Base-by-base conservation (phyloP, 2,113 vertebrate species). In the Theristicus caerulescens region DNA sequence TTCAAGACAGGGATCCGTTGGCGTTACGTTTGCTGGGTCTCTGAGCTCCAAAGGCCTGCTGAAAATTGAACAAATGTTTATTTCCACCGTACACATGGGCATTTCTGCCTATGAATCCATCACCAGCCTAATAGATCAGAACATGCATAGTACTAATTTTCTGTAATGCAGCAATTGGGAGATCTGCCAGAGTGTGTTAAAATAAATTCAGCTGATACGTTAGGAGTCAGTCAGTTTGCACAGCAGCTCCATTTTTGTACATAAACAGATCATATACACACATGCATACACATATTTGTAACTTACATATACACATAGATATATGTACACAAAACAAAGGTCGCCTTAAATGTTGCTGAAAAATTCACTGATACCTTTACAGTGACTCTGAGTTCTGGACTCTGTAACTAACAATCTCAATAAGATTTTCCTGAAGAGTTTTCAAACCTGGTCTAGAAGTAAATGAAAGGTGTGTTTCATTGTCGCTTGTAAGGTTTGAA, bases 41-140 rank as follows among this genome's bases (percentile, higher is more conserved):
- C 69, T 81, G 66, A 87, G 61, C 72, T 71, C 88, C 94, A 95
- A 97, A 92, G 69, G 72, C 69, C 8, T 2, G 36, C 72, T 77
- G 78, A 52, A 95, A 96, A 96, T 42, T 32, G 81, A 94, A 47
- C 61, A 91, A 83, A 66, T 46, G 7, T 80, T 94, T 91, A 11
- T 88, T 72, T 52, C 58, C 36, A 93, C 81, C 6, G 1, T 79
- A 46, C 51, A 27, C 49, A 22, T 66, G 55, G 82, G 57, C 65
- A 47, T 97, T 85, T 96, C 61, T 71, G 42, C 88, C 79, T 90
- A 4, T 24, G 24, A 82, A 86, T 96, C 88, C 85, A 65, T 93
- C 71, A 76, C 34, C 61, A 90, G 90, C 62, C 27, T 82, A 74
- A 90, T 61, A 95, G 76, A 51, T 97, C 38, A 80, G 83, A 89